These are phyloP conservation scores for Cataglyphis rosenhaueri DNA, from an alignment of 2,888 invertebrate species.

Conservation along the genomic window DNA sequence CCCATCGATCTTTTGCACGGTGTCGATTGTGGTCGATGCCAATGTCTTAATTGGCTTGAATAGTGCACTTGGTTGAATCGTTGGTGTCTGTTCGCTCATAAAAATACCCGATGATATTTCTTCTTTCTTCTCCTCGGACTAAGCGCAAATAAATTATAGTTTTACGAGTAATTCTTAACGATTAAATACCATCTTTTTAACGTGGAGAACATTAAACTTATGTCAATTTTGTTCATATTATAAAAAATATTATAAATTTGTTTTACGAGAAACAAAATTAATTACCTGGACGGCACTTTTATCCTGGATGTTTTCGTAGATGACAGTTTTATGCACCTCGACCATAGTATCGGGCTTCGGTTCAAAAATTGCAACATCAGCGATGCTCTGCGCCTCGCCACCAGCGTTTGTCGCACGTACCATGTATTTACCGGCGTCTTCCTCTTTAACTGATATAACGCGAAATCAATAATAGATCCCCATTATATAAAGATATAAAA, in stretches of 20 bases:
- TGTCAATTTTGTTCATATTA: neutral
- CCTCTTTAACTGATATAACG: constrained; percentile 85
- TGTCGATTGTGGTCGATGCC: constrained; percentile 75
- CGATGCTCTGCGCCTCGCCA: constrained; percentile 93
- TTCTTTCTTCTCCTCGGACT: constrained; percentile 81
- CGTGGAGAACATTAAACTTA: neutral
- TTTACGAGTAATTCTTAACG: constrained; percentile 41
- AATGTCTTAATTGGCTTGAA: constrained; percentile 76
- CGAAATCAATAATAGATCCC: constrained; percentile 9
- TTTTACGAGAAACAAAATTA: neutral
- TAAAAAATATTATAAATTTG: constrained; percentile 10
- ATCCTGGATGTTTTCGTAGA: constrained; percentile 87
- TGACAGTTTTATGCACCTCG: constrained; percentile 89
- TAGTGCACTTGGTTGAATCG: constrained; percentile 80
- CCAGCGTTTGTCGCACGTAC: constrained; percentile 91
- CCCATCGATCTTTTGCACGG: constrained; percentile 76
- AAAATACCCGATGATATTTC: constrained; percentile 81
- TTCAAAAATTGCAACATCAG: constrained; percentile 91
- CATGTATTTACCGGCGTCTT: constrained; percentile 92
- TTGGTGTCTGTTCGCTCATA: constrained; percentile 78
- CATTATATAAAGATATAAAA: constrained; percentile 12
- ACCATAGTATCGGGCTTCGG: constrained; percentile 90
- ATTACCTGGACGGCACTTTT: constrained; percentile 82
- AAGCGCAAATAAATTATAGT: constrained; percentile 59
- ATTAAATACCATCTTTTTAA: neutral